Evolutionary conservation across 2,113 vertebrate genomes (phyloP).

Genomic region (Amblyopsis rosae): DNA sequence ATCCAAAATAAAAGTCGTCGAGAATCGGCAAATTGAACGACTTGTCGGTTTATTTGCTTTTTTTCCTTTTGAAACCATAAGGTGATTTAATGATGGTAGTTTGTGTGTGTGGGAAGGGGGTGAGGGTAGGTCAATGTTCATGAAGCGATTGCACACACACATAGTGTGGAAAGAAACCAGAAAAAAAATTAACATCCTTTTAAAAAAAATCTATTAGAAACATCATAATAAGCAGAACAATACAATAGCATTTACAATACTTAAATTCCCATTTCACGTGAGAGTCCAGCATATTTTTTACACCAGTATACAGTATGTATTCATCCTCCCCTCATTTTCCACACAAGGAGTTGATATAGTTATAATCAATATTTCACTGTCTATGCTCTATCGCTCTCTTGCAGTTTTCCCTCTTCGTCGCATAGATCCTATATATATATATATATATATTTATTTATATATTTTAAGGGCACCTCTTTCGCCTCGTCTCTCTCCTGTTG

Average conservation of each 20-base stretch:
- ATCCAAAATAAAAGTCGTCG: constrained; percentile 86
- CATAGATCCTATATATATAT: neutral
- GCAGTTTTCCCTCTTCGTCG: neutral
- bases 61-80: constrained; percentile 79
- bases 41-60: constrained; percentile 73
- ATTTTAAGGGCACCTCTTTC: constrained; percentile 8
- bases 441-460: neutral
- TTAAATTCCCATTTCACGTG: constrained; percentile 95
- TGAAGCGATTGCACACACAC: constrained; percentile 97
- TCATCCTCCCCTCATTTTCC: constrained; percentile 67
- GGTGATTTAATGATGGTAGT: constrained; percentile 78
- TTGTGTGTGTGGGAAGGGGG: constrained; percentile 63
- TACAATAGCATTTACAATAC: constrained; percentile 99
- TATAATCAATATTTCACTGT: constrained; percentile 81
- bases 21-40: constrained; percentile 60
- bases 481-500: neutral
- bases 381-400: constrained; percentile 10
- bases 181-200: constrained; percentile 91
- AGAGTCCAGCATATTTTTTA: constrained; percentile 93
- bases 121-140: constrained; percentile 86
- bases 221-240: constrained; percentile 99
- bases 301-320: constrained; percentile 92
- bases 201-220: constrained; percentile 99
- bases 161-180: constrained; percentile 89
- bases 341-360: constrained; percentile 81